Evolutionary conservation across 2,888 invertebrate species (phyloP), one percentile per base, ranked within the genome.

Genomic region (Eilema sororculum): DNA sequence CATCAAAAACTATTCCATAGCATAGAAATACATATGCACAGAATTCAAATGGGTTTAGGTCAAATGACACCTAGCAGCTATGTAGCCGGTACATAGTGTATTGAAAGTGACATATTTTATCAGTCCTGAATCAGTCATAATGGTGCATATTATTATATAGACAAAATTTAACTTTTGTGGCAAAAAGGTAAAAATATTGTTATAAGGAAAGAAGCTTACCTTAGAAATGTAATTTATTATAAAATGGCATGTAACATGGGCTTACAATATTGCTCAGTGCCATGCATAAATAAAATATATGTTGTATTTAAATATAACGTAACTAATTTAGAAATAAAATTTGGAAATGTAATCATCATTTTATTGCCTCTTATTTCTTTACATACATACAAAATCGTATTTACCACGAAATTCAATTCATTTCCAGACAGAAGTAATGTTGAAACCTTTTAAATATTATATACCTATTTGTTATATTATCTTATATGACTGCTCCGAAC

Each of bases 21-120:
- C 89, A 98, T 99, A 9, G 99, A 99, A 91, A 97, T 98, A 78
- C 99, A 98, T 85, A 97, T 99, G 96, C 98, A 98, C 86, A 97
- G 98, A 88, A 98, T 98, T 84, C 98, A 98, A 91, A 96, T 97
- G 90, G 98, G 98, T 33, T 92, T 97, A 72, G 95, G 95, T 20
- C 92, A 91, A 85, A 91, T 91, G 86, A 87, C 90, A 71, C 84
- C 92, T 52, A 81, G 73, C 28, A 91, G 86, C 81, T 89, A 86
- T 78, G 76, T 91, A 75, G 79, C 89, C 80, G 86, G 89, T 73
- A 85, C 85, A 82, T 90, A 86, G 81, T 71, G 37, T 60, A 60
- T 30, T 30, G n/a, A n/a, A 28, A 20, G 0, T 25, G 13, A 20
- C 9, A 2, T 59, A 59, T 79, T 74, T 73, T 78, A 75, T 77